Conservation (phyloP, 2,797 vertebrate genomes). For the Helarctos malayanus region DNA sequence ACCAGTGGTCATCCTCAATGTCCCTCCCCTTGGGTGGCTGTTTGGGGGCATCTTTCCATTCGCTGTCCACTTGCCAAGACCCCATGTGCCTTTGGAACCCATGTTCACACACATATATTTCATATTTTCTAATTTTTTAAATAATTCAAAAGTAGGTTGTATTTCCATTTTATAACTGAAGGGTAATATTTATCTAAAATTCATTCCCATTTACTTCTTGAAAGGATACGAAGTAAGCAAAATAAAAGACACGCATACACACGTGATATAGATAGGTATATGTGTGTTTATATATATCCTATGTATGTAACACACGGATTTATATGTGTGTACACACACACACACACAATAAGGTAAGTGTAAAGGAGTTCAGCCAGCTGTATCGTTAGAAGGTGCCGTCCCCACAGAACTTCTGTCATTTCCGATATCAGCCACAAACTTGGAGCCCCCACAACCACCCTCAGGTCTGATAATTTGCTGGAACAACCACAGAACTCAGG, state of each 20-base stretch:
- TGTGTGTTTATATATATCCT: neutral
- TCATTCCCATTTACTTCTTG: neutral
- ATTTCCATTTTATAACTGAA: neutral
- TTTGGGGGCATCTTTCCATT: neutral
- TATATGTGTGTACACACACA: neutral
- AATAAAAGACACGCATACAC: neutral
- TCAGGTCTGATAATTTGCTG: neutral
- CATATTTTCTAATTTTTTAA: neutral
- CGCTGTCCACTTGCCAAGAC: neutral
- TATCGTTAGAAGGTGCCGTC: neutral
- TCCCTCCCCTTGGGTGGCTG: neutral
- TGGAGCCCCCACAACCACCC: no score
- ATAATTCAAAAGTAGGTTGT: neutral
- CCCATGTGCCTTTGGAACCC: neutral
- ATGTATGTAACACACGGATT: neutral
- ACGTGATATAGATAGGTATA: neutral
- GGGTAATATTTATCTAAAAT: neutral
- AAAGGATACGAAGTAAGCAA: neutral
- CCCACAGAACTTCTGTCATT: neutral
- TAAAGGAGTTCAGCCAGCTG: neutral
- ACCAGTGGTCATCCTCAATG: neutral
- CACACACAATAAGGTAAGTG: neutral
- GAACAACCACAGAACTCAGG: neutral
- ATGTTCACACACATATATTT: neutral
- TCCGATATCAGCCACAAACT: neutral